These are phyloP conservation scores for Orientallactaga bullata DNA, from an alignment of 2,113 vertebrate species.

Conservation along the genomic window DNA sequence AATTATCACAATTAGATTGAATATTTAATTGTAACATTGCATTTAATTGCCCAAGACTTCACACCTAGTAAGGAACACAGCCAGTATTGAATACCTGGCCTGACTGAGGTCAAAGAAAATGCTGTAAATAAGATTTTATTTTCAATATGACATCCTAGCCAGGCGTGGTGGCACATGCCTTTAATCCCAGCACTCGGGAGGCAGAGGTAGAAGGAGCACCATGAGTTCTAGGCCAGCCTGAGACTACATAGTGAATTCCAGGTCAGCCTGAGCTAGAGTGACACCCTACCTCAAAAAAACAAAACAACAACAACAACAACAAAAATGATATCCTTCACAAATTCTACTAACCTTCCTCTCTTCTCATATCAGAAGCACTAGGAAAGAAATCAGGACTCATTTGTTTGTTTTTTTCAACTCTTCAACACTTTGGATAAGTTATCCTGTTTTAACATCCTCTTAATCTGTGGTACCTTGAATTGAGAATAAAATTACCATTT, in stretches of 20 bases:
- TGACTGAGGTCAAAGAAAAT: neutral
- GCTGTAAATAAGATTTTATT: neutral
- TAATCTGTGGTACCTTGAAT: neutral
- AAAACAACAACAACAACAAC: no score
- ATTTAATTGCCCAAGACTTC: neutral
- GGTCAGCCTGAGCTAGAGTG: no score
- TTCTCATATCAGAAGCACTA: neutral
- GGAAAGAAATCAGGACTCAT: neutral
- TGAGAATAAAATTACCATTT: conserved; percentile 6
- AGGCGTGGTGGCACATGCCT: no score
- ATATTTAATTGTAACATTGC: neutral
- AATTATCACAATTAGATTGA: neutral
- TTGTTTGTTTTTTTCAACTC: neutral
- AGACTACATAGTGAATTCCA: no score
- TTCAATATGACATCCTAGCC: neutral
- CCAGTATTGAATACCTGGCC: rapidly evolving
- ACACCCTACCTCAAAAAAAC: no score
- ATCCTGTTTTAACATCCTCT: neutral
- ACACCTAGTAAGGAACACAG: neutral
- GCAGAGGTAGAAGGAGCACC: no score
- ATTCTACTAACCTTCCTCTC: no score
- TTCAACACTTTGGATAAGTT: neutral
- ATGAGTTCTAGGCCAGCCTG: no score
- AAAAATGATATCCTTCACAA: no score
- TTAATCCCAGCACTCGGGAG: no score